These are phyloP conservation scores for Micrasema minimum DNA, from an alignment of 1,140 invertebrate species.

Conservation along the genomic window DNA sequence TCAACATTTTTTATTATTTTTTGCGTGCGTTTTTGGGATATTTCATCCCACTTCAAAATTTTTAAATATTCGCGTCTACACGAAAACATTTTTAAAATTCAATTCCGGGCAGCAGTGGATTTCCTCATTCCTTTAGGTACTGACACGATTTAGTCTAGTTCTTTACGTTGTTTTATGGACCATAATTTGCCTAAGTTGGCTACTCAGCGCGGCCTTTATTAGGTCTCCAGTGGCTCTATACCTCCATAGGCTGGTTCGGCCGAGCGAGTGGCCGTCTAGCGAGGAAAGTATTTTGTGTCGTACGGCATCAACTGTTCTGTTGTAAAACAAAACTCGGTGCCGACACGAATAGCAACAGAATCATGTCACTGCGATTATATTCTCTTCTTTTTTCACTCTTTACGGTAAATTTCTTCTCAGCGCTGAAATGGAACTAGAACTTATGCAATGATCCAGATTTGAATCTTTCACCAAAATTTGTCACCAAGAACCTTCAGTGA, in stretches of 20 bases:
- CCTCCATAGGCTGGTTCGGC: no score
- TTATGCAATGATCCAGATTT: no score
- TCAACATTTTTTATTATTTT: no score
- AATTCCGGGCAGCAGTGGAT: no score
- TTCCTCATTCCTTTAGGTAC: background rate
- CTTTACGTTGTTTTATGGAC: background rate
- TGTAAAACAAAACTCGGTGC: conserved; percentile 27
- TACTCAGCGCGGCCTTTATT: background rate
- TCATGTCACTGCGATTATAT: conserved; percentile 34
- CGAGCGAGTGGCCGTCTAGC: background rate
- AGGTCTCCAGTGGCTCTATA: background rate
- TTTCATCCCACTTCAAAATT: no score
- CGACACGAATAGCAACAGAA: conserved; percentile 32
- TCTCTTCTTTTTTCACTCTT: conserved; percentile 31
- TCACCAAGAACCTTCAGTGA: no score
- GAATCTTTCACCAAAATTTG: no score
- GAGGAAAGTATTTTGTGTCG: conserved; percentile 13
- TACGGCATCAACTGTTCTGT: conserved; percentile 16
- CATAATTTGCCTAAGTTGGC: background rate
- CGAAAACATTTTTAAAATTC: no score
- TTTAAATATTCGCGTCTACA: no score
- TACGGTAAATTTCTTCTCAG: conserved; percentile 34
- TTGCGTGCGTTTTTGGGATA: no score
- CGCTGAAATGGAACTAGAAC: conserved; percentile 21
- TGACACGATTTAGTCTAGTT: background rate